A percentile compares a stretch with the other conserved stretches of the same genome.
phyloP scores from a whole-genome alignment of 2,797 vertebrate genomes.

The Microctenopoma stevenorrisi region DNA sequence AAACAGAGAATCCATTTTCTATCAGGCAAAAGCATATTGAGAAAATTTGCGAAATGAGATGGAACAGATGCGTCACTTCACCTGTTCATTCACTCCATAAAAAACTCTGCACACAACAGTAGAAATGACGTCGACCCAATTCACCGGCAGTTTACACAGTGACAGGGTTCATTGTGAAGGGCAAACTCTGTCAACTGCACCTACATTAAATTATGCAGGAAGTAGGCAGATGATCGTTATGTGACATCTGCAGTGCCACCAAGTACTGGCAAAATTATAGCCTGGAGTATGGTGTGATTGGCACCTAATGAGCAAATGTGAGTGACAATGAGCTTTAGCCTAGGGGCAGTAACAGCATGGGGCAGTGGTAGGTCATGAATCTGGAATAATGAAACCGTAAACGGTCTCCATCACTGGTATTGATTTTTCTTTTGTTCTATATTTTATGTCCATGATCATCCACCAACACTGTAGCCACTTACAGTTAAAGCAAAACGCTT shows the following conservation, averaged over 20 bases:
- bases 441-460: slow-evolving; percentile 71
- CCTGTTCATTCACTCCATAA: slow-evolving; percentile 3
- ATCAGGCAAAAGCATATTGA: slow-evolving; percentile 11
- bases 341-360: slow-evolving; percentile 72
- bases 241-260: slow-evolving; percentile 77
- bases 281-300: slow-evolving; percentile 78
- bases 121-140: slow-evolving; percentile 55
- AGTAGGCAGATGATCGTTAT: slow-evolving; percentile 72
- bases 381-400: slow-evolving; percentile 80
- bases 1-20: neutral
- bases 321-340: slow-evolving; percentile 81
- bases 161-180: slow-evolving; percentile 68
- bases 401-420: slow-evolving; percentile 73
- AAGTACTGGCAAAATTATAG: slow-evolving; percentile 77
- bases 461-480: slow-evolving; percentile 33
- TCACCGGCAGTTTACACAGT: slow-evolving; percentile 51
- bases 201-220: slow-evolving; percentile 71
- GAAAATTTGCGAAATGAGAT: neutral
- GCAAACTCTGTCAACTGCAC: slow-evolving; percentile 69
- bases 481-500: slow-evolving; percentile 37
- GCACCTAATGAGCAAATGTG: slow-evolving; percentile 84
- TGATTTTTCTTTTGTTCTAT: slow-evolving; percentile 71
- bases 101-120: slow-evolving; percentile 14
- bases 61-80: neutral
- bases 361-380: slow-evolving; percentile 76